Evolutionary conservation across 2,888 invertebrate genomes (phyloP), one percentile per base, ranked within the genome.

Genomic region (Physocephala rufipes): DNA sequence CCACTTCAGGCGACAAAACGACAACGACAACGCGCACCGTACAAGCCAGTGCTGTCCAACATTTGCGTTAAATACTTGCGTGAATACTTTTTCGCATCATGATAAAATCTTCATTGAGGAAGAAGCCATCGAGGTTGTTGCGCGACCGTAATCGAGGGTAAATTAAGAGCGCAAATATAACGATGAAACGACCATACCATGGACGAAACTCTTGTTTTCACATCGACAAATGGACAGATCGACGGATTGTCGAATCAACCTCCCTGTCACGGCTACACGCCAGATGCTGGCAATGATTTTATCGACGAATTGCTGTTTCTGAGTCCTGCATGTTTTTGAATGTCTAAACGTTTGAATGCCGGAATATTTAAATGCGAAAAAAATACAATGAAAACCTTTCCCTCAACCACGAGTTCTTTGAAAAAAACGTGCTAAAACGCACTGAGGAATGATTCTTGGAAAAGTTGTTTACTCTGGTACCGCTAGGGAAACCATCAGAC

Each of bases 1-100:
- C 81, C 78, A 78, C 74, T 73, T 70, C 67, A 64, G 73, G 61
- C 71, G 51, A 51, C 71, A 9, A 36, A n/a, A n/a, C n/a, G n/a
- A n/a, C n/a, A n/a, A n/a, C n/a, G n/a, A 36, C 36, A 9, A 66
- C 58, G 21, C 13, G 62, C 62, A 13, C 36, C 36, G 59, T n/a
- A n/a, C 28, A 36, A n/a, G 61, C 9, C 5, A 13, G n/a, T n/a
- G n/a, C n/a, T n/a, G n/a, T n/a, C 36, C 61, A 62, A 68, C 51
- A 51, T 61, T 45, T 49, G 16, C 36, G 68, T 24, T 16, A 36
- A 49, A 68, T 68, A 28, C 68, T 51, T 68, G 68, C 62, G 59
- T 61, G 61, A 68, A 68, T 68, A 49, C 49, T 61, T 36, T 9
- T 36, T 59, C 61, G 47, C 61, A 28, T 61, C 67, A 49, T 59